Evolutionary conservation across 2,113 vertebrate species (phyloP), one percentile per base, ranked within the genome.

Genomic region (Trematocara zebra): DNA sequence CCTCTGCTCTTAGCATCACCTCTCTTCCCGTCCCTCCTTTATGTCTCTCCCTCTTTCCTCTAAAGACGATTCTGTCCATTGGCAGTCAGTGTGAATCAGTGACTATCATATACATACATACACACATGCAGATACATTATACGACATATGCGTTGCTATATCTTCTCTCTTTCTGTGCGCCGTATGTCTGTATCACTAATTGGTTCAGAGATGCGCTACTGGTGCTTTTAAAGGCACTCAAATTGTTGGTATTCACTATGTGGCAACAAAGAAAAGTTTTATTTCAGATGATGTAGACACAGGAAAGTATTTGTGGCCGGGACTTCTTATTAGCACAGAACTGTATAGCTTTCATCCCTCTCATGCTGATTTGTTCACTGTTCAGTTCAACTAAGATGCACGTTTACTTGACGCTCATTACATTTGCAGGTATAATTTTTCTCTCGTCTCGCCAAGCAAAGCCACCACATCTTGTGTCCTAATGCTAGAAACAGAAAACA

Each of bases 101-200:
- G 91, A 78, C 79, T 78, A 42, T 90, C 87, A 87, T 82, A 89
- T 81, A 89, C 67, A 44, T 72, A 42, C 64, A 72, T 44, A 40
- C 76, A 91, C 83, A 87, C 86, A 87, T 85, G 59, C 81, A 89
- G 56, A 80, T 26, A 76, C 86, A 86, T 64, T 82, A 83, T 92
- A 92, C 84, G 61, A 90, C 76, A 80, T 81, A 78, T 52, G 69
- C 53, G 3, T 74, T 23, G 42, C 51, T 89, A 85, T 93, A 90
- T 91, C 86, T 67, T 87, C 85, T 90, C 83, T 93, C 84, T 87
- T 91, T 91, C 89, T 91, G 84, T 89, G 89, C 53, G 59, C 88
- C 33, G 5, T 92, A 92, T 89, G 92, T 92, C 84, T 83, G 37
- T 92, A 87, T 95, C 91, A 83, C 92, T 89, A 91, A 91, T 91